These are phyloP conservation scores for Hyles euphorbiae DNA, from an alignment of 1,140 invertebrate species.

Conservation along the genomic window DNA sequence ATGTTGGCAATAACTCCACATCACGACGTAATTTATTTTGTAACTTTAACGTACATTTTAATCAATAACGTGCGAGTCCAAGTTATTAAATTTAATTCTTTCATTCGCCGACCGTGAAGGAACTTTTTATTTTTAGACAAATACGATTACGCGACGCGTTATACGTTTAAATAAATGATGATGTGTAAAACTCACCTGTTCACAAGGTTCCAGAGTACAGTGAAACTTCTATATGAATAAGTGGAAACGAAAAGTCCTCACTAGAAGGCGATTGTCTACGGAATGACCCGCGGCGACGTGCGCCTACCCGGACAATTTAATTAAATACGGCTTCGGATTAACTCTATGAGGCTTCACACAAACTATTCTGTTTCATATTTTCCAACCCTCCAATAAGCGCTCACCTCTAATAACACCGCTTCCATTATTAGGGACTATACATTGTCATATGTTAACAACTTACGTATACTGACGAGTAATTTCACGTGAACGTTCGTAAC, in stretches of 20 bases:
- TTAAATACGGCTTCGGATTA: slow-evolving; percentile 75
- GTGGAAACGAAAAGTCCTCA: slow-evolving; percentile 26
- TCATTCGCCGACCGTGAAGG: too few species aligned
- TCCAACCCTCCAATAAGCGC: slow-evolving; percentile 20
- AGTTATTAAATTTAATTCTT: neutral
- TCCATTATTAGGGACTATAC: neutral
- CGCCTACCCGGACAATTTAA: slow-evolving; percentile 66
- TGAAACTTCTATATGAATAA: neutral
- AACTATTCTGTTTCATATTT: slow-evolving; percentile 67
- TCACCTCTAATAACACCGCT: slow-evolving; percentile 3
- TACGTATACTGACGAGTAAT: slow-evolving; percentile 14
- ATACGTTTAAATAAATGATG: neutral
- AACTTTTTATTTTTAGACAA: too few species aligned
- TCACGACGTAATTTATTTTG: too few species aligned
- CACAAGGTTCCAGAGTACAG: too few species aligned
- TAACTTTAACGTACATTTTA: too few species aligned
- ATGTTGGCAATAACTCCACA: too few species aligned
- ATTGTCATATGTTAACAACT: slow-evolving; percentile 3
- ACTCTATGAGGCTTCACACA: slow-evolving; percentile 61
- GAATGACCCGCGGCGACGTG: slow-evolving; percentile 48
- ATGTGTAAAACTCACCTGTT: neutral
- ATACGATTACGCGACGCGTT: too few species aligned
- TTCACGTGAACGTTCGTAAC: slow-evolving; percentile 12
- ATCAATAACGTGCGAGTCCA: too few species aligned
- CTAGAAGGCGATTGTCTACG: slow-evolving; percentile 35